phyloP scores from a whole-genome alignment of 2,113 vertebrate genomes.

The Rhinoderma darwinii region DNA sequence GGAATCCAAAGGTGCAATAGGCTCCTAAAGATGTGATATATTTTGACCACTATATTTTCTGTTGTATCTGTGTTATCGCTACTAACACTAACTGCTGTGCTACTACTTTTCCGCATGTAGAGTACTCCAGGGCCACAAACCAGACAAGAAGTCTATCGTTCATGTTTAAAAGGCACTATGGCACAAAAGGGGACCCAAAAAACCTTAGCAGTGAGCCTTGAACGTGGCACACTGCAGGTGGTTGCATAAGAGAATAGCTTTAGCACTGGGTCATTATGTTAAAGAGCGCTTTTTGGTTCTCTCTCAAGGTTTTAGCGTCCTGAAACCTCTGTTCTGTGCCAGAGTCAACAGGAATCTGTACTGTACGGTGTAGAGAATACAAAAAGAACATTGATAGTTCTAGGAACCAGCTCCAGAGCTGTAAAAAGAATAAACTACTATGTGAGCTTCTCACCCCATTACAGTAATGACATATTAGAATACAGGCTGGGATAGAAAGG shows the following conservation, averaged over 20 bases:
- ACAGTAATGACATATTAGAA: neutral
- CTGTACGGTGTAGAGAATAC: neutral
- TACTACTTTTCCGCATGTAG: neutral
- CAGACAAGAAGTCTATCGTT: neutral
- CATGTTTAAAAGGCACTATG: neutral
- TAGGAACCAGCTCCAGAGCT: neutral
- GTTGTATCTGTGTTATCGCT: neutral
- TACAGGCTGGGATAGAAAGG: neutral
- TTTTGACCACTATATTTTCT: neutral
- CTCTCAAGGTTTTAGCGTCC: slow-evolving; percentile 37
- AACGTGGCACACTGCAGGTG: slow-evolving; percentile 5
- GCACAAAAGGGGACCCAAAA: neutral
- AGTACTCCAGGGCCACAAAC: neutral
- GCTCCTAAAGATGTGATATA: neutral
- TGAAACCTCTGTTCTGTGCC: slow-evolving; percentile 13
- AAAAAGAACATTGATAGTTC: neutral
- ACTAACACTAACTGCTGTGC: neutral
- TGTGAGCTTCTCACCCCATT: neutral
- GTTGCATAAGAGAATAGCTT: slow-evolving; percentile 5
- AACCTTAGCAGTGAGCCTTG: neutral
- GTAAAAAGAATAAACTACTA: neutral
- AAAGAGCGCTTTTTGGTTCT: slow-evolving; percentile 12
- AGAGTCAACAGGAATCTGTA: slow-evolving; percentile 44
- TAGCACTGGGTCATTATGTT: slow-evolving; percentile 21
- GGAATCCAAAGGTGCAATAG: neutral